phyloP scores from a whole-genome alignment of 2,113 vertebrate genomes.

The Sarotherodon lohbergeri region DNA sequence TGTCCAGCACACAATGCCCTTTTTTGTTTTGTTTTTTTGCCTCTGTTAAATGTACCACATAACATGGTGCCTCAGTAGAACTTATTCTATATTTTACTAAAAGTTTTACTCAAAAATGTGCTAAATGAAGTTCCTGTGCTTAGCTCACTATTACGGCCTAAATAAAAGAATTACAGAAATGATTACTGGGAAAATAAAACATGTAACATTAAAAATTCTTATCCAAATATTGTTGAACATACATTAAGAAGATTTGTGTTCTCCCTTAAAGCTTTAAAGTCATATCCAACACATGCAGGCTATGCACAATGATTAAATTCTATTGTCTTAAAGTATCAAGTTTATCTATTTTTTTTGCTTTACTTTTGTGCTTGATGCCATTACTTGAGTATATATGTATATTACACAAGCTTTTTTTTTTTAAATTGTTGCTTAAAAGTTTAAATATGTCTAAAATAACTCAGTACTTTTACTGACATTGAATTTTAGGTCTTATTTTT shows the following conservation, averaged over 20 bases:
- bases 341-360: neutral
- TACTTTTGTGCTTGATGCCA: neutral
- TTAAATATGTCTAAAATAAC: neutral
- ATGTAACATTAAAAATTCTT: neutral
- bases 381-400: neutral
- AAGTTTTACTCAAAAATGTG: neutral
- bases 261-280: neutral
- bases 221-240: neutral
- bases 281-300: neutral
- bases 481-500: too few species aligned
- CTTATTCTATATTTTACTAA: neutral
- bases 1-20: neutral
- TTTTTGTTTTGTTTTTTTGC: neutral
- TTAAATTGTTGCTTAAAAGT: too few species aligned
- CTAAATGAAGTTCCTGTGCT: neutral
- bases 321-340: neutral
- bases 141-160: neutral
- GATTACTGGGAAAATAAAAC: neutral
- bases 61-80: neutral
- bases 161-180: neutral
- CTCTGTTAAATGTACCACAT: neutral
- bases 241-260: neutral
- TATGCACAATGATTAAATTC: neutral
- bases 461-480: neutral
- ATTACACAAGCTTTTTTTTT: neutral